Evolutionary conservation across 2,888 invertebrate species (phyloP), one percentile per base, ranked within the genome.

Genomic region (Drosophila pseudotalamancana): DNA sequence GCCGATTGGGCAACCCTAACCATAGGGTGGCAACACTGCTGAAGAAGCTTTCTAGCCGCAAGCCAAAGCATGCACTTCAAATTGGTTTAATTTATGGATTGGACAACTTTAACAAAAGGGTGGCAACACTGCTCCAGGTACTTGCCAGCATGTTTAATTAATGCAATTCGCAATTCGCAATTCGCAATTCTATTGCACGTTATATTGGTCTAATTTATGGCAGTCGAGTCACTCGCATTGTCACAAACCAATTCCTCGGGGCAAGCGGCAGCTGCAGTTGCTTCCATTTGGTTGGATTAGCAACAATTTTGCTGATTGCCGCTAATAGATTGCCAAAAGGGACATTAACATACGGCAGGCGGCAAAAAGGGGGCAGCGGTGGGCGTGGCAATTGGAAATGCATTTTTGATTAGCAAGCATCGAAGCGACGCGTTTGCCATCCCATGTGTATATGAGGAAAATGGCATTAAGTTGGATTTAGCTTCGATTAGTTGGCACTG

Each of bases 161-260:
- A 72, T 72, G 64, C 72, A 68, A 72, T 72, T 69, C 55, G 49
- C 31, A 57, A 57, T 68, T 68, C 50, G 64, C 72, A 68, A 72
- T 72, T 69, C 55, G 49, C 31, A 57, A 57, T 68, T 68, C 50
- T 31, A 72, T 48, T 63, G 69, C 69, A 72, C 73, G 68, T 43
- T 51, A 63, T 72, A 72, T 71, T 72, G 63, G 68, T 50, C 68
- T 72, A 72, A 72, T 72, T 68, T 68, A 72, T 72, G 63, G 63
- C 71, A 56, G 49, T 43, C 27, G 12, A 29, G 31, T 18, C 32
- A 8, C n/a, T 39, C 43, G 23, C 55, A 55, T 23, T 51, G 35
- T 12, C 50, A 9, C 54, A 54, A 18, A 25, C 34, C 31, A 23
- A 56, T 29, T 27, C 11, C 23, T 32, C 25, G 34, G 42, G 29